Conservation (phyloP, 2,797 vertebrate genomes). For the Rhinophrynus dorsalis region DNA sequence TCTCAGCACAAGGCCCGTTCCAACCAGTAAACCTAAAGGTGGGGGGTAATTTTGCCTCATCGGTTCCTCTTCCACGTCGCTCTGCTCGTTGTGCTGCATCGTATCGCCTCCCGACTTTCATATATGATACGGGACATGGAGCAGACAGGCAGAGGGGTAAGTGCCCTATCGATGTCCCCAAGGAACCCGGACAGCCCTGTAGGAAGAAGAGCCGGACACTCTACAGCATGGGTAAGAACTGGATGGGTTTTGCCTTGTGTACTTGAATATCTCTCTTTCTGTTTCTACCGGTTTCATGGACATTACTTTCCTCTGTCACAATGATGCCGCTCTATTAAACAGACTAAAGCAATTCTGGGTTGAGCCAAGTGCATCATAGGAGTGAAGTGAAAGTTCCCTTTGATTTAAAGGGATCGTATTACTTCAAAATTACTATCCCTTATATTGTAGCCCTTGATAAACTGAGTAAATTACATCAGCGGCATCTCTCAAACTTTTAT, state of each 20-base stretch:
- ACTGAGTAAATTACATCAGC: no score
- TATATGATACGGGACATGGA: conserved; percentile 42
- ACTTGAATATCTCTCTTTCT: background rate
- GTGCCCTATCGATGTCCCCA: conserved; percentile 22
- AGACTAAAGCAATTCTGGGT: no score
- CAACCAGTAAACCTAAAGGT: conserved; percentile 68
- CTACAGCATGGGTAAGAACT: conserved; percentile 80
- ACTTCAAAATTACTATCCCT: no score
- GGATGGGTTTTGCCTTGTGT: no score
- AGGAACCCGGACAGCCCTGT: conserved; percentile 58
- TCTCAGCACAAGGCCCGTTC: background rate
- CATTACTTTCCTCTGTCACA: no score
- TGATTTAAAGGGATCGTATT: no score
- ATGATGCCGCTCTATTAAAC: no score
- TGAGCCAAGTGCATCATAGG: no score
- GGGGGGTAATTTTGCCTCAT: conserved; percentile 63
- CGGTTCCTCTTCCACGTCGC: conserved; percentile 51
- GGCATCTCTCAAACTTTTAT: no score
- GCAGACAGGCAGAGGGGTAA: conserved; percentile 35
- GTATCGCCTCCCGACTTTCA: conserved; percentile 50
- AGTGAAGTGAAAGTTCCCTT: no score
- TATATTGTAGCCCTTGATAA: no score
- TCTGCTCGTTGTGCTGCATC: conserved; percentile 64
- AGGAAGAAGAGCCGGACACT: conserved; percentile 90
- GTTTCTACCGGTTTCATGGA: no score